Evolutionary conservation across 2,113 vertebrate species (phyloP).

Genomic region (Gallinago jamesoni): DNA sequence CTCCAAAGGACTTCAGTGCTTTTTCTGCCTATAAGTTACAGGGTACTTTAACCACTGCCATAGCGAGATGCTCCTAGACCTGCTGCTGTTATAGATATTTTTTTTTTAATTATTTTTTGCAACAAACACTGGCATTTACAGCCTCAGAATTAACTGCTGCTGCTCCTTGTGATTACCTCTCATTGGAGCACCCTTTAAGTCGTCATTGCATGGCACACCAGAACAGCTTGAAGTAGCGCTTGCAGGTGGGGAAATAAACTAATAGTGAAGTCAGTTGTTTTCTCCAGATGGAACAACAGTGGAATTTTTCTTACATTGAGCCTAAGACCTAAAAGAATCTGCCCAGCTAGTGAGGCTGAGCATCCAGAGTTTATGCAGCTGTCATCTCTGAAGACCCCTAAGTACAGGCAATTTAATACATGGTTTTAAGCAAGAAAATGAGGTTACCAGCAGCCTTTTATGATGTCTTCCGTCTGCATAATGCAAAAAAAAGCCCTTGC

Average conservation of each 20-base stretch:
- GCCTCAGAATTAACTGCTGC: background rate
- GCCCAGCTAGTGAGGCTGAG: background rate
- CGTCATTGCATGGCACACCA: background rate
- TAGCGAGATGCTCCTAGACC: background rate
- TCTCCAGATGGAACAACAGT: background rate
- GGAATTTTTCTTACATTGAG: background rate
- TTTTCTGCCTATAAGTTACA: background rate
- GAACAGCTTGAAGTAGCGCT: background rate
- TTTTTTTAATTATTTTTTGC: background rate
- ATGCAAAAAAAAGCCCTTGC: background rate
- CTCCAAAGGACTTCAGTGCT: background rate
- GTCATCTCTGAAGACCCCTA: background rate
- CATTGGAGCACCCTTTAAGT: background rate
- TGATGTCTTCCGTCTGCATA: background rate
- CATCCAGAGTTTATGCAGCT: background rate
- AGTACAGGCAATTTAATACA: background rate
- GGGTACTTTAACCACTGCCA: background rate
- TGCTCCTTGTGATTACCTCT: background rate
- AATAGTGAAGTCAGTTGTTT: background rate
- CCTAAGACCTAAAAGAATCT: background rate
- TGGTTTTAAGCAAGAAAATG: background rate
- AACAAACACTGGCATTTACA: background rate
- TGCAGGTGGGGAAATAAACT: background rate
- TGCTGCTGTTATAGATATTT: background rate
- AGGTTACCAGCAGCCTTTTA: background rate